Evolutionary conservation across 2,113 vertebrate genomes (phyloP).

Genomic region (Antechinus flavipes): DNA sequence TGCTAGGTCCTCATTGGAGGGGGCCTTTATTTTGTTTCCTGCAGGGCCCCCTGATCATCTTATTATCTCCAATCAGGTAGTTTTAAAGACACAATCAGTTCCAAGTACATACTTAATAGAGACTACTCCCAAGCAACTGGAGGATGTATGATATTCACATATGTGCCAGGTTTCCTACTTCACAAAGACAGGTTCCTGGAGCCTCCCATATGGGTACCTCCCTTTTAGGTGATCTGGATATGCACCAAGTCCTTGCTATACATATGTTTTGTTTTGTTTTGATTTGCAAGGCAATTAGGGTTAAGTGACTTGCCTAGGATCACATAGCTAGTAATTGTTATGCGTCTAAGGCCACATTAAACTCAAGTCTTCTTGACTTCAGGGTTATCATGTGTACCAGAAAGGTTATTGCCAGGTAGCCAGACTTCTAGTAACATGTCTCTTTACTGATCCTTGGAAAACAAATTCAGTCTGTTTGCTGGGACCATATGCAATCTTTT

Average conservation of each 20-base stretch:
- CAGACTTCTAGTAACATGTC: background rate
- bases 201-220: background rate
- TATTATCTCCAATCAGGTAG: background rate
- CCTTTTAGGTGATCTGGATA: background rate
- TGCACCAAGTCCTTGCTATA: background rate
- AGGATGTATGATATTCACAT: background rate
- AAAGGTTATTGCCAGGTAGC: background rate
- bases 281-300: no score
- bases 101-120: background rate
- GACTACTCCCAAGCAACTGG: background rate
- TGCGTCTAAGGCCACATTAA: no score
- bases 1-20: no score
- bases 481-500: background rate
- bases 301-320: no score
- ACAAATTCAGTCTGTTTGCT: background rate
- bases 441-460: no score
- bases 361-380: no score
- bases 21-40: no score
- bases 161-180: background rate
- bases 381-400: background rate
- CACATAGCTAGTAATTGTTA: no score
- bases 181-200: background rate
- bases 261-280: background rate
- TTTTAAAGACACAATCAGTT: background rate
- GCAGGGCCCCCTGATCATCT: no score